phyloP scores from a whole-genome alignment of 2,888 invertebrate genomes.

The Augochlorella aurata region DNA sequence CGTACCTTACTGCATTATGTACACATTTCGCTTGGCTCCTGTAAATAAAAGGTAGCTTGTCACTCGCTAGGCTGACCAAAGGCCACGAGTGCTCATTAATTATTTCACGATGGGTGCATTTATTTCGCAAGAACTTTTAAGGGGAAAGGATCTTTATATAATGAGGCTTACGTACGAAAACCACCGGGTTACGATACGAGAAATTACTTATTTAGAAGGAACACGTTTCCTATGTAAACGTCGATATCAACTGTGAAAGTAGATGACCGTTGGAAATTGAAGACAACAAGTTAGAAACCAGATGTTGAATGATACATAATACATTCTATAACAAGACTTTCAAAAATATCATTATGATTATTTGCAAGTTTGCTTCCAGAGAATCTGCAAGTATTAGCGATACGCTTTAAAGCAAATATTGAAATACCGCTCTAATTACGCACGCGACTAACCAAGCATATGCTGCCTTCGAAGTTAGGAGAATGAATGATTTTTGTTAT shows the following conservation, averaged over 20 bases:
- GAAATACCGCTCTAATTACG: not conserved
- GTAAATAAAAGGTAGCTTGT: not conserved
- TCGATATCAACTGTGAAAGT: not conserved
- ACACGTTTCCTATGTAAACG: slow-evolving; percentile 12
- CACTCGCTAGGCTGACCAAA: not conserved
- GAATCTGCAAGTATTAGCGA: not conserved
- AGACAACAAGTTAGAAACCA: not conserved
- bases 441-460: not conserved
- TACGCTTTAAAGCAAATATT: not conserved
- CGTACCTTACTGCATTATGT: not conserved
- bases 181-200: slow-evolving; percentile 3
- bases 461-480: not conserved
- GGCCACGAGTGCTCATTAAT: not conserved
- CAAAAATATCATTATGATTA: not conserved
- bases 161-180: slow-evolving; percentile 9
- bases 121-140: slow-evolving; percentile 14
- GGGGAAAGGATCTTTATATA: not conserved
- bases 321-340: not conserved
- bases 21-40: not conserved
- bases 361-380: not conserved
- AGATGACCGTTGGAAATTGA: not conserved
- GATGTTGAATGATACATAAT: not conserved
- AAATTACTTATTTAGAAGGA: slow-evolving; percentile 1
- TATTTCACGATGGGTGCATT: slow-evolving; percentile 7
- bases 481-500: not conserved